These are phyloP conservation scores for Gobio occitaniae DNA, from an alignment of 2,797 vertebrate genomes.

Conservation along the genomic window DNA sequence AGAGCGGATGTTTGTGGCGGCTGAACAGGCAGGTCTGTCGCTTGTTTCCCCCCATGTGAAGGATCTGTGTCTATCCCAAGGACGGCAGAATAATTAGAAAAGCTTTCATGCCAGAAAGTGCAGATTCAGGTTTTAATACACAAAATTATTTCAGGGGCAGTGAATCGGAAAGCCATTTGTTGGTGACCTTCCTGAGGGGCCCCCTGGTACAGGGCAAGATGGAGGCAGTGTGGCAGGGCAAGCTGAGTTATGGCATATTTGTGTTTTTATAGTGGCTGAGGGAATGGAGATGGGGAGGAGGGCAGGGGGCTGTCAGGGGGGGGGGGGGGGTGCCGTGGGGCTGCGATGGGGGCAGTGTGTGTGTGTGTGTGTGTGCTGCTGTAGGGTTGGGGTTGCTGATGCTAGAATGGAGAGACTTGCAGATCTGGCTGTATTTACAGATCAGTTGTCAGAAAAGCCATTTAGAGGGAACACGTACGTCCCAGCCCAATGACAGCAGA, in stretches of 20 bases:
- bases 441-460: conserved; percentile 98
- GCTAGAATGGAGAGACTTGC: conserved; percentile 70
- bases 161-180: conserved; percentile 99
- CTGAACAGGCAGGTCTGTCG: conserved; percentile 84
- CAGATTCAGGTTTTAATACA: conserved; percentile 99
- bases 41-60: conserved; percentile 92
- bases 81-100: conserved; percentile 99
- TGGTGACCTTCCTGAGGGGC: conserved; percentile 99
- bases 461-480: conserved; percentile 78
- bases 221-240: conserved; percentile 93
- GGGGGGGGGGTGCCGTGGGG: conserved; percentile 64
- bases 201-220: conserved; percentile 93
- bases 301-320: conserved; percentile 51
- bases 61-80: conserved; percentile 99
- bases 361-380: conserved; percentile 71
- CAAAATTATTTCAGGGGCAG: conserved; percentile 99
- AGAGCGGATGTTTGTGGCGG: conserved; percentile 73
- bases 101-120: conserved; percentile 99
- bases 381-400: conserved; percentile 62
- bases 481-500: conserved; percentile 72
- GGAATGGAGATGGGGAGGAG: conserved; percentile 77
- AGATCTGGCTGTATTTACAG: conserved; percentile 99
- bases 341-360: conserved; percentile 76
- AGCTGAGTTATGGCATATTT: conserved; percentile 99
- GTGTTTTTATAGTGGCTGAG: conserved; percentile 98